phyloP scores from a whole-genome alignment of 2,113 vertebrate species.

The Phaethon lepturus region DNA sequence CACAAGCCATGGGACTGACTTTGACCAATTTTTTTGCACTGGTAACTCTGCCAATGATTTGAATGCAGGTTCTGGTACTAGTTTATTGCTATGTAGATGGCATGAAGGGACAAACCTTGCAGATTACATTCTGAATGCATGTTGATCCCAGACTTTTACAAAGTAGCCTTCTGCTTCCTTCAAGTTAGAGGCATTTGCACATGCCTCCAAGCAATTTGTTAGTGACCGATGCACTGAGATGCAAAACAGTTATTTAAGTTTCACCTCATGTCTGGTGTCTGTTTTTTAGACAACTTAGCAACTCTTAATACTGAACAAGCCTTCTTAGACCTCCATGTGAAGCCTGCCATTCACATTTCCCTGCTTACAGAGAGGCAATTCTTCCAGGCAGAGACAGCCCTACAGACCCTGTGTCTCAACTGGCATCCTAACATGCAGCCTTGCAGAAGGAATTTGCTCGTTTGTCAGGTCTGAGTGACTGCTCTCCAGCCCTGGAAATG shows the following conservation, averaged over 20 bases:
- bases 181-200: not conserved
- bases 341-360: not conserved
- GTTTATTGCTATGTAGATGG: not conserved
- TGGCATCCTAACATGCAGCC: not conserved
- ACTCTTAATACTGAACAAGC: not conserved
- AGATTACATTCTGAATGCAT: not conserved
- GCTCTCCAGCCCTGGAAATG: not conserved
- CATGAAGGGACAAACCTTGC: not conserved
- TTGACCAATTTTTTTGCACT: not conserved
- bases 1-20: not conserved
- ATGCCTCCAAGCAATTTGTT: not conserved
- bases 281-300: not conserved
- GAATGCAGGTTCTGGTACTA: not conserved
- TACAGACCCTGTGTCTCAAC: not conserved
- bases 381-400: not conserved
- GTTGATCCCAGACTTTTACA: not conserved
- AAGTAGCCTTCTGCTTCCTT: not conserved
- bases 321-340: not conserved
- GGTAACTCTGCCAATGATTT: not conserved
- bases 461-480: not conserved
- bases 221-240: not conserved
- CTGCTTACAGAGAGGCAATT: not conserved
- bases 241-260: not conserved
- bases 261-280: not conserved
- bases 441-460: not conserved